phyloP scores from a whole-genome alignment of 2,113 vertebrate species.

The Grammomys surdaster region DNA sequence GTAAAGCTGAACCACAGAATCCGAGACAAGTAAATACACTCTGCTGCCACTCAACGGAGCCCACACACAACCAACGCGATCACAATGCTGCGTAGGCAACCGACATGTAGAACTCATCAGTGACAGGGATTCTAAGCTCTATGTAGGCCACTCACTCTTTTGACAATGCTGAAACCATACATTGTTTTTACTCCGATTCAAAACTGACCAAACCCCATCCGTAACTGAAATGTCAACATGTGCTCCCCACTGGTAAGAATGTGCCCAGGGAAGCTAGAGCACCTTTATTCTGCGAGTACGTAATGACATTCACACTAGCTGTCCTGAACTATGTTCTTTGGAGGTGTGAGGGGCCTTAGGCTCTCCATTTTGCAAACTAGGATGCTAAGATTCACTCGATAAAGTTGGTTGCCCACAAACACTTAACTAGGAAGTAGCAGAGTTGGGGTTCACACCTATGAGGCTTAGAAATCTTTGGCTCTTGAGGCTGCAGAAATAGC shows the following conservation, averaged over 20 bases:
- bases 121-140: neutral
- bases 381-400: neutral
- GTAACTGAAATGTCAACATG: neutral
- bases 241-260: neutral
- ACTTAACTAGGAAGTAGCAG: neutral
- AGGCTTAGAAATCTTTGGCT: neutral
- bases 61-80: neutral
- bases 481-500: neutral
- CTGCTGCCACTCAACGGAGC: neutral
- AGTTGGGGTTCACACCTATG: neutral
- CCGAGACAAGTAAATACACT: neutral
- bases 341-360: neutral
- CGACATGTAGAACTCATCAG: neutral
- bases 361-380: neutral
- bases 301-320: neutral
- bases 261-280: neutral
- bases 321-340: neutral
- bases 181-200: neutral
- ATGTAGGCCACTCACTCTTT: slow-evolving; percentile 1
- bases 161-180: neutral
- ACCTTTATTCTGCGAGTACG: neutral
- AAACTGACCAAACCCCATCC: neutral
- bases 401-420: neutral
- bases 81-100: neutral
- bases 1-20: neutral